Conservation (phyloP, 2,113 vertebrate genomes). For the Odobenus rosmarus region DNA sequence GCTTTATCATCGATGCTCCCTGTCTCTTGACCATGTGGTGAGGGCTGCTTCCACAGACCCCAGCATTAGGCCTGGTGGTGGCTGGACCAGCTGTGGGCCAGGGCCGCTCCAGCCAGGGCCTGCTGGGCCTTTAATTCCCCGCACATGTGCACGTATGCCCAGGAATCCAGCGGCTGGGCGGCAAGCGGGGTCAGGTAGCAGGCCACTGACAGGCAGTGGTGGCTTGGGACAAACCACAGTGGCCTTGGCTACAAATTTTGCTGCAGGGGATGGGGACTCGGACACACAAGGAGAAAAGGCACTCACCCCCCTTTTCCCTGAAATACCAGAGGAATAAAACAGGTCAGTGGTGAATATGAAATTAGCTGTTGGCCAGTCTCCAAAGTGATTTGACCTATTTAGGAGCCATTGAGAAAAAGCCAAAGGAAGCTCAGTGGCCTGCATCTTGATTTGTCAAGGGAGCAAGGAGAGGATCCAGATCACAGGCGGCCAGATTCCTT, state of each 20-base stretch:
- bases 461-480: slow-evolving; percentile 60
- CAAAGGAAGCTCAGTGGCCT: slow-evolving; percentile 83
- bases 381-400: slow-evolving; percentile 88
- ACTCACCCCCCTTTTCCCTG: slow-evolving; percentile 85
- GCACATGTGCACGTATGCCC: slow-evolving; percentile 47
- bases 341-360: slow-evolving; percentile 88
- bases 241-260: slow-evolving; percentile 77
- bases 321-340: slow-evolving; percentile 86
- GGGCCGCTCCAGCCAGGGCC: neutral
- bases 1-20: neutral
- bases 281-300: slow-evolving; percentile 81
- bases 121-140: slow-evolving; percentile 52
- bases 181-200: slow-evolving; percentile 46
- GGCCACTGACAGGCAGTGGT: slow-evolving; percentile 71
- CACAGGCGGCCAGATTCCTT: slow-evolving; percentile 73
- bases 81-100: slow-evolving; percentile 7
- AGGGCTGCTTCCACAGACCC: neutral
- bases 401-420: slow-evolving; percentile 82
- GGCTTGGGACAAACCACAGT: slow-evolving; percentile 84
- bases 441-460: slow-evolving; percentile 84
- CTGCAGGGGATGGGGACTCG: slow-evolving; percentile 80
- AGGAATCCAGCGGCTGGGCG: slow-evolving; percentile 57
- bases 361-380: slow-evolving; percentile 85
- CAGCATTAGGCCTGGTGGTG: neutral
- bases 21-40: slow-evolving; percentile 4